Base-by-base conservation (phyloP, 2,888 invertebrate genomes). In the Tanytarsus gracilentus region DNA sequence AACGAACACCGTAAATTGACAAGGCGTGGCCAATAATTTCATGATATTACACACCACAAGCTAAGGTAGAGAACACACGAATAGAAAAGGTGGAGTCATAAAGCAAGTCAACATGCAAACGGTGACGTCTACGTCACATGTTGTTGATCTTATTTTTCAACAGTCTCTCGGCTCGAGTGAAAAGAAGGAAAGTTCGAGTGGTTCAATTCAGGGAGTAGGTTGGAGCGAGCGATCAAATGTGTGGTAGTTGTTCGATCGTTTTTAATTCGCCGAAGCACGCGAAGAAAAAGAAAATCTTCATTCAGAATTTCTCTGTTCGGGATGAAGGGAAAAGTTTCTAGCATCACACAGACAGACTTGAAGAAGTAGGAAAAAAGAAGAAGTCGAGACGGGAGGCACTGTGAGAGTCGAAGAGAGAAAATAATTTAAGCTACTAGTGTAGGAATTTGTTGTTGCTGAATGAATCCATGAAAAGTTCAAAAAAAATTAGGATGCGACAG, bases 21-120 rank as follows among this genome's bases (percentile, higher is more conserved):
- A 36, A 36, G 55, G 55, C 55, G 55, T 55, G 55, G 55, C 39
- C 39, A n/a, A n/a, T n/a, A n/a, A n/a, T n/a, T n/a, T n/a, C n/a
- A n/a, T 55, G n/a, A 39, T 55, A 16, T 14, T 29, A n/a, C 29
- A 16, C 23, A 18, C 25, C 55, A 55, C 39, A 33, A 53, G 36
- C 53, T 40, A 40, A 40, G 14, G 40, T 21, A 44, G 2, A 44
- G n/a, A 44, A 44, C 21, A n/a, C n/a, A n/a, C n/a, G n/a, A n/a
- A n/a, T n/a, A 8, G 9, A 8, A 44, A 23, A 55, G 55, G 55
- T 55, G 55, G 55, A 55, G 55, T 21, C 26, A 55, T 55, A n/a
- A 26, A 44, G n/a, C 16, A 33, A 33, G n/a, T 33, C 33, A 33
- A 33, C 33, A 33, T 33, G 9, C 23, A 44, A 18, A 44, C 16